Conservation (phyloP, 2,113 vertebrate genomes). For the Crotalus horridus region DNA sequence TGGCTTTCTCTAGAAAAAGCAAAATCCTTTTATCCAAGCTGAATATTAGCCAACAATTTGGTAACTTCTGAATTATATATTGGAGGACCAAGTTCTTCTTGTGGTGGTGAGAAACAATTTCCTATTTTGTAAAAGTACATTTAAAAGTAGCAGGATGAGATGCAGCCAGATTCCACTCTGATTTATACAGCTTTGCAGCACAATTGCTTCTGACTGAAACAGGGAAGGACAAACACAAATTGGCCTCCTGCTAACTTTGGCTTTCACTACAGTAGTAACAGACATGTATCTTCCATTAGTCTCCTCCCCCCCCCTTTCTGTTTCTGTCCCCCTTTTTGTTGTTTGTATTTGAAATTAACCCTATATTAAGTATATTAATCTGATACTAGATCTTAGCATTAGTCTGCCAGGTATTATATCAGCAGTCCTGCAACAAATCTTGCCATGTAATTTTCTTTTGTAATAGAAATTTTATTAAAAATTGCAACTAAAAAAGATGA, state of each 20-base stretch:
- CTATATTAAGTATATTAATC: conserved; percentile 57
- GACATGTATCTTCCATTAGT: conserved; percentile 32
- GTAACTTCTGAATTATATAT: conserved; percentile 60
- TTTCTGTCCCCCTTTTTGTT: neutral
- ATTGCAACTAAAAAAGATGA: neutral
- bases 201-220: fast-evolving
- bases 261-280: conserved; percentile 36
- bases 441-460: conserved; percentile 61
- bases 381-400: conserved; percentile 38
- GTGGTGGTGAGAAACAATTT: conserved; percentile 47
- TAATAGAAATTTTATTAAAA: neutral
- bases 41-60: conserved; percentile 52
- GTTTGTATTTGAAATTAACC: conserved; percentile 33
- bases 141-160: conserved; percentile 38
- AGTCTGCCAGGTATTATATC: conserved; percentile 66
- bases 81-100: conserved; percentile 47
- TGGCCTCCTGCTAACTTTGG: conserved; percentile 18
- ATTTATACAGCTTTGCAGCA: conserved; percentile 4
- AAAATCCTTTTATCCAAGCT: conserved; percentile 26
- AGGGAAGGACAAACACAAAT: neutral
- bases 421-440: conserved; percentile 61
- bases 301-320: neutral
- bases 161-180: conserved; percentile 32
- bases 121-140: conserved; percentile 41
- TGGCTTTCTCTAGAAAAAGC: neutral